Evolutionary conservation across 2,797 vertebrate genomes (phyloP).

Genomic region (Carduelis carduelis): DNA sequence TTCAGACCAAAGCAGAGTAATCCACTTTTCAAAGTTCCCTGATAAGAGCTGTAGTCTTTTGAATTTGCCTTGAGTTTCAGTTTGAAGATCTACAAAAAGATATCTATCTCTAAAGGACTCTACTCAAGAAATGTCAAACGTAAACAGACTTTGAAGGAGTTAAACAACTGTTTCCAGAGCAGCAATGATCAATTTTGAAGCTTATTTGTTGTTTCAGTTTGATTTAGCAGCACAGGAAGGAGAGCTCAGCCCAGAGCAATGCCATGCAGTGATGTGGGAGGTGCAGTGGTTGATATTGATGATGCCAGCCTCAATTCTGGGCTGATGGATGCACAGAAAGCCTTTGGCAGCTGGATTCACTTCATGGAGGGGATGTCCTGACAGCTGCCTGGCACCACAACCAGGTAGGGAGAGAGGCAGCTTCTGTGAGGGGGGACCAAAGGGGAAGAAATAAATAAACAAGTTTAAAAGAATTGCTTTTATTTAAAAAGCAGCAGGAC

Average conservation of each 20-base stretch:
- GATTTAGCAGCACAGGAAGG: background rate
- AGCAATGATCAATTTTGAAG: slow-evolving; percentile 36
- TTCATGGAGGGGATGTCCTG: background rate
- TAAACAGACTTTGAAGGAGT: slow-evolving; percentile 63
- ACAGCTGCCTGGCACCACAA: background rate
- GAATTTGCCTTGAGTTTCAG: slow-evolving; percentile 46
- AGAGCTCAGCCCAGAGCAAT: background rate
- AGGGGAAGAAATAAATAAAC: background rate
- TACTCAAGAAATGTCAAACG: slow-evolving; percentile 47
- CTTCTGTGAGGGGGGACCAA: background rate
- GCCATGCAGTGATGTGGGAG: background rate
- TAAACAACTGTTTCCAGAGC: slow-evolving; percentile 36
- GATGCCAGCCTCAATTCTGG: background rate
- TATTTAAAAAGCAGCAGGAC: slow-evolving; percentile 41
- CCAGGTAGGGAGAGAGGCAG: background rate
- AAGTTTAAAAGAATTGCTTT: background rate
- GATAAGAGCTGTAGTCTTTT: slow-evolving; percentile 55
- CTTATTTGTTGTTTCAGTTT: slow-evolving; percentile 10
- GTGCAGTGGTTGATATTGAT: background rate
- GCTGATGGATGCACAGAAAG: background rate
- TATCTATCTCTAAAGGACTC: slow-evolving; percentile 31
- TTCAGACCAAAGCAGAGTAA: slow-evolving; percentile 54
- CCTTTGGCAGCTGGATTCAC: background rate
- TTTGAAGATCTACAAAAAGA: slow-evolving; percentile 63
- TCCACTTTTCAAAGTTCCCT: slow-evolving; percentile 56